These are phyloP conservation scores for Remorina albescens DNA, from an alignment of 2,797 vertebrate species.

Conservation along the genomic window DNA sequence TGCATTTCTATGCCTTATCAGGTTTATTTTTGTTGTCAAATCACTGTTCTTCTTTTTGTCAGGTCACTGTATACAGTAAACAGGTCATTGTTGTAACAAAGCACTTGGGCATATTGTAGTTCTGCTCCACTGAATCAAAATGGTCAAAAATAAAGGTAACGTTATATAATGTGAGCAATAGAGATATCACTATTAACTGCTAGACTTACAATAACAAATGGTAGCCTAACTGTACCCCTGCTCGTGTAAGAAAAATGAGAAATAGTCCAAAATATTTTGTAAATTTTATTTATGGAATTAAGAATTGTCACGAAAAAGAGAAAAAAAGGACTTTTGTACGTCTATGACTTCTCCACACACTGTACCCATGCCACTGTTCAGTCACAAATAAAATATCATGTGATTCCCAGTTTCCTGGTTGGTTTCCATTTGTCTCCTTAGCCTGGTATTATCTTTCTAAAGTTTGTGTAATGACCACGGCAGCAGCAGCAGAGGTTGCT, in stretches of 20 bases:
- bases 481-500: slow-evolving; percentile 47
- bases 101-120: slow-evolving; percentile 66
- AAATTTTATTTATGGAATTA: slow-evolving; percentile 83
- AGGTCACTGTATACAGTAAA: slow-evolving; percentile 67
- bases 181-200: slow-evolving; percentile 71
- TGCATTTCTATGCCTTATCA: slow-evolving; percentile 70
- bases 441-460: not conserved
- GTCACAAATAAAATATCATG: slow-evolving; percentile 82
- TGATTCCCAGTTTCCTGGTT: slow-evolving; percentile 68
- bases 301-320: slow-evolving; percentile 72
- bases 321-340: slow-evolving; percentile 80
- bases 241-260: slow-evolving; percentile 72
- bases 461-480: not conserved
- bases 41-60: slow-evolving; percentile 67
- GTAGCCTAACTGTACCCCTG: slow-evolving; percentile 64
- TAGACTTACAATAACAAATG: slow-evolving; percentile 65
- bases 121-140: slow-evolving; percentile 60
- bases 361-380: slow-evolving; percentile 80
- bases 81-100: slow-evolving; percentile 71
- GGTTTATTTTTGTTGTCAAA: slow-evolving; percentile 65
- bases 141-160: slow-evolving; percentile 48
- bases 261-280: slow-evolving; percentile 82
- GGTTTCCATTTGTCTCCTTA: not conserved
- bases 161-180: slow-evolving; percentile 67
- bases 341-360: slow-evolving; percentile 76